These are phyloP conservation scores for Agrilus cyanescens DNA, from an alignment of 2,888 invertebrate genomes.

Conservation along the genomic window DNA sequence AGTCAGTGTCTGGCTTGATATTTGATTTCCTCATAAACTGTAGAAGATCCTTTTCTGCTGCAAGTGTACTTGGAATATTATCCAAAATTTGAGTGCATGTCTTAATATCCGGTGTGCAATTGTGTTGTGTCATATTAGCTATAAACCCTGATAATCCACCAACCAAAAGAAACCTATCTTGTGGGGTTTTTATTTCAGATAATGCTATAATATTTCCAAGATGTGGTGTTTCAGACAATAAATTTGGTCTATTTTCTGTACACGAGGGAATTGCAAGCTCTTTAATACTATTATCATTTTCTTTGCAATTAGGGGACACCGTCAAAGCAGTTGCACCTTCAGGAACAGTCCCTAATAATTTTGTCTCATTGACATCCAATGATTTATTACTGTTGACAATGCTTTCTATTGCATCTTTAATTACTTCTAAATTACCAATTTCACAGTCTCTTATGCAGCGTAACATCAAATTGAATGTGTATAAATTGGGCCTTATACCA, in stretches of 20 bases:
- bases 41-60: slow-evolving; percentile 59
- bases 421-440: slow-evolving; percentile 52
- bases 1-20: slow-evolving; percentile 62
- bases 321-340: neutral
- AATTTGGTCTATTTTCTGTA: slow-evolving; percentile 44
- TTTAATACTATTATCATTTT: neutral
- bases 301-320: neutral
- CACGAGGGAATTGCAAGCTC: neutral
- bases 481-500: slow-evolving; percentile 55
- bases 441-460: slow-evolving; percentile 71
- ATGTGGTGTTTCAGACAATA: slow-evolving; percentile 48
- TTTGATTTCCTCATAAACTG: slow-evolving; percentile 44
- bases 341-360: neutral
- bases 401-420: slow-evolving; percentile 34
- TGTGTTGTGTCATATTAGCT: slow-evolving; percentile 54
- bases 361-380: neutral
- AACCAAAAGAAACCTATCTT: slow-evolving; percentile 61
- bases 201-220: slow-evolving; percentile 49
- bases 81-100: slow-evolving; percentile 68
- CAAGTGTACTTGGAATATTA: slow-evolving; percentile 50
- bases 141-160: slow-evolving; percentile 73
- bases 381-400: slow-evolving; percentile 1
- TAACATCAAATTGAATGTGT: slow-evolving; percentile 70
- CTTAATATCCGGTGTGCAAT: slow-evolving; percentile 62
- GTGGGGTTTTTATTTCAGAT: slow-evolving; percentile 43